phyloP scores from a whole-genome alignment of 2,888 invertebrate species.

The Chaitophorus viminalis region DNA sequence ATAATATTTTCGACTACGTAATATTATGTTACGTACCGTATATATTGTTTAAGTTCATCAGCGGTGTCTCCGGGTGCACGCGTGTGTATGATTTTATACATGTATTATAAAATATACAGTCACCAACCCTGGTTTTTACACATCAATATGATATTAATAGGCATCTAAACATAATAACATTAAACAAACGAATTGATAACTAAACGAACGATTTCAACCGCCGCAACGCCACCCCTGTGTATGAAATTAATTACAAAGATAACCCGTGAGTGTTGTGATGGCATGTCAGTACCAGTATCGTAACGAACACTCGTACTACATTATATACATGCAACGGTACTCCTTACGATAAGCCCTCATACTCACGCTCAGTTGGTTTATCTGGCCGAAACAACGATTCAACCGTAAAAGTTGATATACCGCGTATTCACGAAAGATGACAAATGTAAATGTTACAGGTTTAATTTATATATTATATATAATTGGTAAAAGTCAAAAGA shows the following conservation, averaged over 20 bases:
- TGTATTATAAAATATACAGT: too few relatives aligned
- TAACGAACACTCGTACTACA: neutral
- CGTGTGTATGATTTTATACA: too few relatives aligned
- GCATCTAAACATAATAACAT: neutral
- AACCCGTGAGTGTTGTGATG: conserved; percentile 3
- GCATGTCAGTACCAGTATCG: neutral
- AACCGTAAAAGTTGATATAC: neutral
- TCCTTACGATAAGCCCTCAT: conserved; percentile 2
- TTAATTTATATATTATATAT: neutral
- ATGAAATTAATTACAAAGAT: conserved; percentile 42
- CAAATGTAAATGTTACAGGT: neutral
- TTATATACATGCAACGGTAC: neutral
- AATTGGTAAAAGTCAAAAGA: too few relatives aligned
- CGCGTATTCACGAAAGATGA: neutral
- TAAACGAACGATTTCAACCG: conserved; percentile 26
- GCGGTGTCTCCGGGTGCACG: too few relatives aligned
- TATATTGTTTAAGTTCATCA: neutral
- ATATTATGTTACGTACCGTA: neutral
- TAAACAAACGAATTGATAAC: conserved; percentile 36
- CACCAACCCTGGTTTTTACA: too few relatives aligned
- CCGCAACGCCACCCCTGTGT: neutral
- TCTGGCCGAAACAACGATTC: neutral
- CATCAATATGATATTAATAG: neutral
- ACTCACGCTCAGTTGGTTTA: conserved; percentile 23
- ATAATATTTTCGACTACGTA: neutral